A percentile compares a stretch with the other conserved stretches of the same genome.
These are phyloP conservation scores for Sturmia bella DNA, from an alignment of 2,888 invertebrate species.

Conservation along the genomic window DNA sequence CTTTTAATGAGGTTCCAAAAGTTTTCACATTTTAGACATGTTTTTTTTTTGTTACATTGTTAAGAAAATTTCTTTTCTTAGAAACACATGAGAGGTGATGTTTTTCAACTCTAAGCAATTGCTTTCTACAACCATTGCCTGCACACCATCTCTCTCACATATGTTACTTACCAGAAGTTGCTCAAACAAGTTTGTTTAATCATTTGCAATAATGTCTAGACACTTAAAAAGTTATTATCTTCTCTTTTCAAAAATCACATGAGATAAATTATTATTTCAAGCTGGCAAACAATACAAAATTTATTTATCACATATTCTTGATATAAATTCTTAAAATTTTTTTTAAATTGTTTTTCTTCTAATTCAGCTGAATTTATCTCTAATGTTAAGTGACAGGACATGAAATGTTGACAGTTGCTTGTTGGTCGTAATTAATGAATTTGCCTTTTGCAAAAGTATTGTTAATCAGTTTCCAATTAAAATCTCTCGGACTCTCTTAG, in stretches of 20 bases:
- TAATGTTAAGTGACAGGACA: neutral
- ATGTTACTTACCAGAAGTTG: slow-evolving; percentile 30
- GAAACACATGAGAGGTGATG: neutral
- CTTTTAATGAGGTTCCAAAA: slow-evolving; percentile 60
- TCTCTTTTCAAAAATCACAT: too few species aligned
- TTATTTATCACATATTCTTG: too few species aligned
- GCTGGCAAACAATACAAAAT: neutral
- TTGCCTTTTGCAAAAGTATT: neutral
- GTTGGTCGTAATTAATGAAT: neutral
- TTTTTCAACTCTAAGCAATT: slow-evolving; percentile 14
- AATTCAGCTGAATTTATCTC: too few species aligned
- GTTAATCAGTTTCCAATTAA: slow-evolving; percentile 1
- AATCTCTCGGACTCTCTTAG: neutral
- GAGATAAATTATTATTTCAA: slow-evolving; percentile 10
- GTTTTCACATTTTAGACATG: slow-evolving; percentile 22
- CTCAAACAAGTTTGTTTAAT: slow-evolving; percentile 23
- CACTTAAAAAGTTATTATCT: slow-evolving; percentile 40
- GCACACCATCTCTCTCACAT: slow-evolving; percentile 31
- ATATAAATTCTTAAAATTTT: too few species aligned
- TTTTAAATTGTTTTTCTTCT: too few species aligned
- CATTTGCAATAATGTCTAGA: slow-evolving; percentile 61
- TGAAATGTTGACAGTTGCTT: neutral
- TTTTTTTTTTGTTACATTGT: slow-evolving; percentile 18
- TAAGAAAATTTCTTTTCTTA: neutral
- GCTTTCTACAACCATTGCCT: neutral